A percentile compares a stretch with the other conserved stretches of the same genome.
Conservation (phyloP, 1,140 invertebrate species). For the Rhopalosiphum padi region DNA sequence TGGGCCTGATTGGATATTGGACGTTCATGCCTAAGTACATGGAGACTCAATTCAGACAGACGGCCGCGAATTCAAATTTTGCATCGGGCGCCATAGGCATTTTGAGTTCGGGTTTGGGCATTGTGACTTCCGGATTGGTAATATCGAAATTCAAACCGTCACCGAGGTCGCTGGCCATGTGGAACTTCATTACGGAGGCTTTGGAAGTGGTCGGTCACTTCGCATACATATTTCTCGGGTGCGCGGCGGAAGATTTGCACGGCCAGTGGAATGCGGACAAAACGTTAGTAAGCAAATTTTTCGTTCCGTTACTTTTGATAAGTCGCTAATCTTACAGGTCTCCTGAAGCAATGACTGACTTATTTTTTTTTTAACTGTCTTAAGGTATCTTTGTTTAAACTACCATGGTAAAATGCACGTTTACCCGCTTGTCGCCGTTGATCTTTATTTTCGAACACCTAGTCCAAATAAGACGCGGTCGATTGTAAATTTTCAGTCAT, state of each 20-base stretch:
- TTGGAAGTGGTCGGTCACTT: conserved; percentile 72
- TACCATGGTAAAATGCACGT: too few relatives aligned
- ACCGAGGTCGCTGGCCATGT: conserved; percentile 73
- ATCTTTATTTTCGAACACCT: background rate
- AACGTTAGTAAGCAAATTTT: conserved; percentile 63
- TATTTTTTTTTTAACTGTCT: too few relatives aligned
- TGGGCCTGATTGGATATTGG: conserved; percentile 56
- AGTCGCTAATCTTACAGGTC: too few relatives aligned
- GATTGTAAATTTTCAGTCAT: background rate
- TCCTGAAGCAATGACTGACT: too few relatives aligned
- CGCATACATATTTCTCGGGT: conserved; percentile 75
- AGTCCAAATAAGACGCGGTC: background rate
- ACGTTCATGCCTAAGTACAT: conserved; percentile 65
- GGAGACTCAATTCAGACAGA: conserved; percentile 68
- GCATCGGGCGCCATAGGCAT: conserved; percentile 70
- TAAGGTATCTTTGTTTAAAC: too few relatives aligned
- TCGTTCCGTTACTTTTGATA: background rate
- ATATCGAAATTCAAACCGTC: conserved; percentile 75
- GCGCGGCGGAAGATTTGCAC: conserved; percentile 69
- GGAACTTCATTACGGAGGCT: conserved; percentile 76
- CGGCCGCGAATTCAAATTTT: conserved; percentile 64
- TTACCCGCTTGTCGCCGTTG: too few relatives aligned
- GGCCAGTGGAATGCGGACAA: conserved; percentile 64
- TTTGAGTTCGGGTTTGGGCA: conserved; percentile 75
- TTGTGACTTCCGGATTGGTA: conserved; percentile 73